Evolutionary conservation across 2,888 invertebrate species (phyloP).

Genomic region (Vanessa cardui): DNA sequence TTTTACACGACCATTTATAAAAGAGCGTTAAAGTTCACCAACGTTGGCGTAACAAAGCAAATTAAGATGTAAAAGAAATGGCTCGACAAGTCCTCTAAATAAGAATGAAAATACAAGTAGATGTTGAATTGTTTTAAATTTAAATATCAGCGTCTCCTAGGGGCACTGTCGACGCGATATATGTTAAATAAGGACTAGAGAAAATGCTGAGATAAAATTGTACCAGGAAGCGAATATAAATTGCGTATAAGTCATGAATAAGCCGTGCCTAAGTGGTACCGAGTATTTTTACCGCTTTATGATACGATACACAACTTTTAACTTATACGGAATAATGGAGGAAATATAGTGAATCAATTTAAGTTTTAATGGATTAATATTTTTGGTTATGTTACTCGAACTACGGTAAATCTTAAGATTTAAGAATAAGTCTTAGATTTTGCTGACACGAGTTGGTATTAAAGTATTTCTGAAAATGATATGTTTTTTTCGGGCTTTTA

Average conservation of each 20-base stretch:
- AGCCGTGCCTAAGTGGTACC: constrained; percentile 35
- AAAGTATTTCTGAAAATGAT: too few relatives aligned
- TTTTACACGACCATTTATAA: neutral
- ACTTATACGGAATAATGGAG: constrained; percentile 18
- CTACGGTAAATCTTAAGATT: too few relatives aligned
- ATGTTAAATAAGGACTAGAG: constrained; percentile 57
- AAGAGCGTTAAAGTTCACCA: neutral
- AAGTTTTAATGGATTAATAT: constrained; percentile 7
- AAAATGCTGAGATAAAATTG: constrained; percentile 58
- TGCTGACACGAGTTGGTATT: too few relatives aligned
- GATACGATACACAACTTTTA: constrained; percentile 31
- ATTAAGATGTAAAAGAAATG: constrained; percentile 30
- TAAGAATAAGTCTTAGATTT: too few relatives aligned
- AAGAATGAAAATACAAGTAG: constrained; percentile 39
- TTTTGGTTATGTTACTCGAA: too few relatives aligned
- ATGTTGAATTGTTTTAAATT: constrained; percentile 54
- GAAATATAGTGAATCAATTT: constrained; percentile 16
- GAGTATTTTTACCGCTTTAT: constrained; percentile 33
- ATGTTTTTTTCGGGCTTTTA: too few relatives aligned
- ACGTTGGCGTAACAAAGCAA: constrained; percentile 25
- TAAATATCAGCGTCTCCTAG: constrained; percentile 49
- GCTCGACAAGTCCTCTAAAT: constrained; percentile 34
- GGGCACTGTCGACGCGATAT: constrained; percentile 50
- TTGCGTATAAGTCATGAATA: constrained; percentile 71
- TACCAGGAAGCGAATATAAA: constrained; percentile 75